Percentiles rank a stretch among this genome's conserved stretches.
phyloP scores from a whole-genome alignment of 2,888 invertebrate genomes.

The Watsonalla cultraria region DNA sequence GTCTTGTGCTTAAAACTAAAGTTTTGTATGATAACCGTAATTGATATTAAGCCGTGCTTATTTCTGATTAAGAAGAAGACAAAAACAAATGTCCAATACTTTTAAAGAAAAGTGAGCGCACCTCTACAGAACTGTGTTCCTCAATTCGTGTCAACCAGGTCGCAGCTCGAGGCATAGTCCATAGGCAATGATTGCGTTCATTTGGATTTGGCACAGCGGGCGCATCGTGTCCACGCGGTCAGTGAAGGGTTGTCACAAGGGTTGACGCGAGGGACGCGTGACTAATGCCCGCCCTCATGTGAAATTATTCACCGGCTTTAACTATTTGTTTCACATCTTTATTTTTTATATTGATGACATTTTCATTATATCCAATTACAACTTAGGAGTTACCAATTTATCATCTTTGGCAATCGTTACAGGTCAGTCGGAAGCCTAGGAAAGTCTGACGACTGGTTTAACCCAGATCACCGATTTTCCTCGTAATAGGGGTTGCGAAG shows the following conservation, averaged over 20 bases:
- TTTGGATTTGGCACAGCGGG: slow-evolving; percentile 72
- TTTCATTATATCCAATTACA: slow-evolving; percentile 3
- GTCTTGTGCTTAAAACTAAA: no score
- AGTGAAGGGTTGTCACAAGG: slow-evolving; percentile 57
- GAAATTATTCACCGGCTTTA: slow-evolving; percentile 56
- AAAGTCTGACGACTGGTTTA: no score
- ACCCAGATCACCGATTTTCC: no score
- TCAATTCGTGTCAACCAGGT: slow-evolving; percentile 18
- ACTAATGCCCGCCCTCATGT: slow-evolving; percentile 50
- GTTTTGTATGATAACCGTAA: no score
- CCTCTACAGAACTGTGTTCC: slow-evolving; percentile 30
- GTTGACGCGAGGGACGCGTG: slow-evolving; percentile 55
- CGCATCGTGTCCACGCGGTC: slow-evolving; percentile 44
- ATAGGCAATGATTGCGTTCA: slow-evolving; percentile 75
- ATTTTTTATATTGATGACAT: slow-evolving; percentile 6
- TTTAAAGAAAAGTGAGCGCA: not conserved
- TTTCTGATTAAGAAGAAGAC: no score
- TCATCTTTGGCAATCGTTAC: no score
- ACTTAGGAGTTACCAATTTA: not conserved
- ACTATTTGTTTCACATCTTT: slow-evolving; percentile 36
- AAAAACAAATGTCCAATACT: not conserved
- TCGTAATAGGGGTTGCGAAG: no score
- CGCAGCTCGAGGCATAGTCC: slow-evolving; percentile 41
- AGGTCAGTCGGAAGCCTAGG: no score
- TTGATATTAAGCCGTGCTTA: no score